A percentile compares a stretch with the other conserved stretches of the same genome.
phyloP scores from a whole-genome alignment of 1,140 invertebrate genomes.

The Medauroidea extradentata region DNA sequence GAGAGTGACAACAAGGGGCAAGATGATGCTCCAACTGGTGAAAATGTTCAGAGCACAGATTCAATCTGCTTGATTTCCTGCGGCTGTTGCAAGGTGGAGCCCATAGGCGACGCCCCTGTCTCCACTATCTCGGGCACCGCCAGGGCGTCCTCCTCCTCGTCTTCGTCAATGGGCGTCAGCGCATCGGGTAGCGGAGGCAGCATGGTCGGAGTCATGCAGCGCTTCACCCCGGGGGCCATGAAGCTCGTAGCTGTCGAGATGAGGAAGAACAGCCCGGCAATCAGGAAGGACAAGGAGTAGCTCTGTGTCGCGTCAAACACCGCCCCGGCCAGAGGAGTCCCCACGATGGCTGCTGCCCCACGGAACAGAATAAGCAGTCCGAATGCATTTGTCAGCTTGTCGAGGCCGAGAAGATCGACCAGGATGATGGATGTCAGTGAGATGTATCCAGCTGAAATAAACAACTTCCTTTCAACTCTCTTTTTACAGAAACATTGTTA shows the following conservation, averaged over 20 bases:
- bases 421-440: slow-evolving; percentile 97
- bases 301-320: slow-evolving; percentile 82
- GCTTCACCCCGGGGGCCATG: slow-evolving; percentile 70
- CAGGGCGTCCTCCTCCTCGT: slow-evolving; percentile 57
- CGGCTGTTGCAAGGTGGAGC: slow-evolving; percentile 36
- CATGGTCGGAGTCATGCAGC: slow-evolving; percentile 48
- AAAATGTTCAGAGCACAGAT: slow-evolving; percentile 53
- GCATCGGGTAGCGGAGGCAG: slow-evolving; percentile 60
- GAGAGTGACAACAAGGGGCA: no score
- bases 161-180: slow-evolving; percentile 73
- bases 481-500: no score
- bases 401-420: slow-evolving; percentile 90
- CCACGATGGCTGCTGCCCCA: slow-evolving; percentile 85
- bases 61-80: slow-evolving; percentile 61
- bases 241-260: slow-evolving; percentile 81
- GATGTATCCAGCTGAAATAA: slow-evolving; percentile 86
- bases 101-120: slow-evolving; percentile 54
- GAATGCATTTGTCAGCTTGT: slow-evolving; percentile 95
- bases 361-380: slow-evolving; percentile 92
- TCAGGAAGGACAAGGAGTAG: slow-evolving; percentile 86
- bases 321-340: slow-evolving; percentile 75
- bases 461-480: no score
- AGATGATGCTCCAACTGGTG: no score
- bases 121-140: slow-evolving; percentile 56
- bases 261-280: slow-evolving; percentile 85